These are phyloP conservation scores for Trachelipus rathkii DNA, from an alignment of 1,140 invertebrate species.

Conservation along the genomic window DNA sequence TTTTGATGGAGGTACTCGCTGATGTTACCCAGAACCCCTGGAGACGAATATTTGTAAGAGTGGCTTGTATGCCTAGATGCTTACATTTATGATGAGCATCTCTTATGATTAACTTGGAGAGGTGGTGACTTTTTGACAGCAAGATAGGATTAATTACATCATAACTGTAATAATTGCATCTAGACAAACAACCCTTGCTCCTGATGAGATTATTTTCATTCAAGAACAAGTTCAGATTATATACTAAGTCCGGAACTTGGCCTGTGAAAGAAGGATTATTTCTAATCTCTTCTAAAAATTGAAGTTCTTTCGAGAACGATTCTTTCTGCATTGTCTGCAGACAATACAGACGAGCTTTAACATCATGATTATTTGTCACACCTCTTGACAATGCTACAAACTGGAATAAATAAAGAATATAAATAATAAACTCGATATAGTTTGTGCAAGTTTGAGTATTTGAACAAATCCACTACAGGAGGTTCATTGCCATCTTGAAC, in stretches of 20 bases:
- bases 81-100: background rate
- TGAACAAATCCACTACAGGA: too few species aligned
- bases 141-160: background rate
- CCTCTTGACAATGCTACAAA: too few species aligned
- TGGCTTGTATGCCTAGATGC: background rate
- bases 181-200: background rate
- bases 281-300: too few species aligned
- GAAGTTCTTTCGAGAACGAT: too few species aligned
- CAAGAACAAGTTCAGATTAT: background rate
- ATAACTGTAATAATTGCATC: background rate
- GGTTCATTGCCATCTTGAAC: too few species aligned
- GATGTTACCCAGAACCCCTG: background rate
- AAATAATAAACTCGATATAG: too few species aligned
- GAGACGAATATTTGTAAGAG: background rate
- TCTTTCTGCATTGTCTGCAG: too few species aligned
- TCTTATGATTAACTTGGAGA: background rate
- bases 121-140: background rate
- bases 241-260: background rate
- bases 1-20: background rate
- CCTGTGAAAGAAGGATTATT: background rate
- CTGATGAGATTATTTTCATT: too few species aligned
- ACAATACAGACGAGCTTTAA: too few species aligned
- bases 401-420: too few species aligned
- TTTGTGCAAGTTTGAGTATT: too few species aligned
- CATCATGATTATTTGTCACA: too few species aligned